Base-by-base conservation (phyloP, 37 sponge, comb jelly and placozoan genomes). In the Amphimedon queenslandica region DNA sequence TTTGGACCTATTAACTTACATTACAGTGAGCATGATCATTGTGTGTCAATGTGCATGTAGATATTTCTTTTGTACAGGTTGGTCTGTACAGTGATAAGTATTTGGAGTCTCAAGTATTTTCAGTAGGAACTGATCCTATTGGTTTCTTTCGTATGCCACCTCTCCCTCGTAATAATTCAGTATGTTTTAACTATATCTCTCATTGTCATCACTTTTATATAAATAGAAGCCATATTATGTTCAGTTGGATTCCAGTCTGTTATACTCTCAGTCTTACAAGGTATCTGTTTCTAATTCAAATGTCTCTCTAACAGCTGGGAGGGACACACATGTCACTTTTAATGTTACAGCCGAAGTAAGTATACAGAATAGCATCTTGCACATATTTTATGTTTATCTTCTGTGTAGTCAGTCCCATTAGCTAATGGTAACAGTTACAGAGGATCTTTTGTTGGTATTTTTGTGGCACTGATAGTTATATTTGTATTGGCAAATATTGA, bases 401-500 rank as follows among this genome's bases (percentile, higher is more conserved):
- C 8, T 47, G 53, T 47, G 13, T 47, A 18, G 13, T 47, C 13
- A 47, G 53, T 47, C 13, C 8, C 53, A 18, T 47, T 8, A 47
- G 13, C 8, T 47, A 8, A 47, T 47, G 53, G 8, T 47, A 18
- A 18, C 8, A 47, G 8, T 47, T 47, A 13, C 24, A 38, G 55
- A 23, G 81, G 81, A 16, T 80, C 81, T 47, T 30, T 80, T 27
- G 18, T 80, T 21, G 81, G 73, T 61, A 64, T 80, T 2, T 16
- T 55, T 0, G n/a, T 72, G 11, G 74, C 66, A 37, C 25, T 80
- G 5, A 57, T n/a, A 1, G 66, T n/a, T 24, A 28, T 72, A 4
- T 80, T 80, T 73, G 81, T 73, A n/a, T 13, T 71, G 20, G 67
- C 72, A 38, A 80, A 80, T 32, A 39, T 65, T 63, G 72, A 80